Evolutionary conservation across 2,888 invertebrate genomes (phyloP), one percentile per base, ranked within the genome.

Genomic region (Daptonema setosum): DNA sequence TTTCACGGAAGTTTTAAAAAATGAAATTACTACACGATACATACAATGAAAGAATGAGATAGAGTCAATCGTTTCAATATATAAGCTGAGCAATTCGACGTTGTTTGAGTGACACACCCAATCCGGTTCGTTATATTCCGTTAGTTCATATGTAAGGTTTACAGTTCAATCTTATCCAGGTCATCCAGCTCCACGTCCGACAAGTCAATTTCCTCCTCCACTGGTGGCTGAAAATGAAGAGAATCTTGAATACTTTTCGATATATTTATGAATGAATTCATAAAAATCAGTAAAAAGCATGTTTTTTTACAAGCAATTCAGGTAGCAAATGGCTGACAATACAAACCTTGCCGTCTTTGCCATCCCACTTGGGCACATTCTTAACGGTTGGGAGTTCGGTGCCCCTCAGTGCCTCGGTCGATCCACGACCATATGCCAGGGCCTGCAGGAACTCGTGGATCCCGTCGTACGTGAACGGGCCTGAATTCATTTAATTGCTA

Each of bases 381-480:
- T 61, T 59, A 51, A 74, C 64, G 54, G 64, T 64, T 20, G 76
- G 75, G 60, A 76, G 63, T 51, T 60, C 78, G 0, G 83, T 83
- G 24, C 86, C 87, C 64, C 80, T 81, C 1, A 90, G 80, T 0
- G 90, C 85, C 0, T 84, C 82, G 0, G 90, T 91, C 54, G 84
- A 83, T 1, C 91, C 91, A 61, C 86, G 81, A 0, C 93, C 93
- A 72, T 83, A 91, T 11, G 87, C 85, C 28, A 95, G 77, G 70
- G 90, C 88, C 68, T 87, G 81, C 71, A 95, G 77, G 76, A 95
- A 97, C 73, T 93, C 93, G 67, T 85, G 83, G 71, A 99, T 88
- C 61, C 97, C 97, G 60, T 83, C 83, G 67, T 83, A 81, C 0
- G 87, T 87, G 52, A 52, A 52, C 11, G 50, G 50, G 11, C 50